phyloP scores from a whole-genome alignment of 1,140 invertebrate species.

The Neodiprion fabricii region DNA sequence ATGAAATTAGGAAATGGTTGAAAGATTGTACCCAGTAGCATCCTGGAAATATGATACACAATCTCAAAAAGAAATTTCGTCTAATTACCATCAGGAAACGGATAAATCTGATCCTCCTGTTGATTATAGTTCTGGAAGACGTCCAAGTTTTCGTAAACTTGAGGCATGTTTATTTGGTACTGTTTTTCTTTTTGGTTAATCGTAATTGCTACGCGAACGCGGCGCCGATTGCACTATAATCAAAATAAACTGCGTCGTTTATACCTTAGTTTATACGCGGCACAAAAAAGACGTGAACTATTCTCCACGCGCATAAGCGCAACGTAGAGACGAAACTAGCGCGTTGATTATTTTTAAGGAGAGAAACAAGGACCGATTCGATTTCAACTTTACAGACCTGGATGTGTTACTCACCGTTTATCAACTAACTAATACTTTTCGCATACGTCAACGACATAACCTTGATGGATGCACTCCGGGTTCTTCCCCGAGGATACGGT shows the following conservation, averaged over 20 bases:
- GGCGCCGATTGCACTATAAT: no score
- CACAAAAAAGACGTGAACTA: background rate
- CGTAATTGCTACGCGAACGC: no score
- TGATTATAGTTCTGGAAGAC: background rate
- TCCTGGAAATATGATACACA: background rate
- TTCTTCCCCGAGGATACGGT: background rate
- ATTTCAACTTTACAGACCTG: background rate
- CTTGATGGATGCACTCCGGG: background rate
- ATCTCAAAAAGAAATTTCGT: background rate
- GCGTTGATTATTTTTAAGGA: background rate
- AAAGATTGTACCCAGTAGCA: background rate
- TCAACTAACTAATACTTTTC: background rate
- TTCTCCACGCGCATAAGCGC: background rate
- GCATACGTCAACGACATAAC: slow-evolving; percentile 2
- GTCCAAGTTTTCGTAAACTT: slow-evolving; percentile 26
- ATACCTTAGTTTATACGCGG: background rate
- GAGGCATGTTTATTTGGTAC: background rate
- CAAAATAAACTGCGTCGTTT: background rate
- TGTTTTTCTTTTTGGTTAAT: background rate
- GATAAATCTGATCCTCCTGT: background rate
- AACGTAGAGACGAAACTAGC: background rate
- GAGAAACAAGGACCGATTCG: background rate
- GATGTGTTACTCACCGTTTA: background rate
- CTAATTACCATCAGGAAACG: background rate
- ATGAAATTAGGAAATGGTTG: background rate